Percentiles rank a stretch among this genome's conserved stretches.
Conservation (phyloP, 2,888 invertebrate species). For the Polyommatus iphigenia region DNA sequence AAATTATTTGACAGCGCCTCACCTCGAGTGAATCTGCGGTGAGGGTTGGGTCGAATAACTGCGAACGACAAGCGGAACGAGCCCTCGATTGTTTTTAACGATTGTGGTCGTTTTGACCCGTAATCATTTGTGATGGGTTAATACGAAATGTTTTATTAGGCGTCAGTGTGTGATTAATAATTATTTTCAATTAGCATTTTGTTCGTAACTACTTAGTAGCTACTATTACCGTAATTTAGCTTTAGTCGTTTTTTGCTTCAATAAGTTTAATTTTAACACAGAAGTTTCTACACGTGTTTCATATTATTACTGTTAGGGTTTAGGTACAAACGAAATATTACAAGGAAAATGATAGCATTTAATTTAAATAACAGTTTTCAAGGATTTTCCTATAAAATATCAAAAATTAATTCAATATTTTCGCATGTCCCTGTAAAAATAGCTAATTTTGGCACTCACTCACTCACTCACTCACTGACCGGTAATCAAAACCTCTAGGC, state of each 20-base stretch:
- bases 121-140: not conserved
- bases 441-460: too few relatives aligned
- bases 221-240: too few relatives aligned
- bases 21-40: constrained; percentile 16
- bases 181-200: not conserved
- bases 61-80: constrained; percentile 12
- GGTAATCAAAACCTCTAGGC: too few relatives aligned
- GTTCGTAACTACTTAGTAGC: too few relatives aligned
- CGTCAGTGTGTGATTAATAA: not conserved
- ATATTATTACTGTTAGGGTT: not conserved
- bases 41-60: constrained; percentile 20
- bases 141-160: not conserved
- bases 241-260: too few relatives aligned
- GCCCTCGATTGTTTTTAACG: constrained; percentile 7
- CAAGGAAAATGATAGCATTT: not conserved
- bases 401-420: too few relatives aligned
- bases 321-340: not conserved
- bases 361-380: not conserved
- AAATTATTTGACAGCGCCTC: constrained; percentile 20
- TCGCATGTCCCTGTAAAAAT: too few relatives aligned
- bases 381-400: too few relatives aligned
- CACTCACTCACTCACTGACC: too few relatives aligned
- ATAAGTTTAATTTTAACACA: too few relatives aligned
- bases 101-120: not conserved
- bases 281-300: too few relatives aligned